Evolutionary conservation across 2,113 vertebrate genomes (phyloP).

Genomic region (Caranx melampygus): DNA sequence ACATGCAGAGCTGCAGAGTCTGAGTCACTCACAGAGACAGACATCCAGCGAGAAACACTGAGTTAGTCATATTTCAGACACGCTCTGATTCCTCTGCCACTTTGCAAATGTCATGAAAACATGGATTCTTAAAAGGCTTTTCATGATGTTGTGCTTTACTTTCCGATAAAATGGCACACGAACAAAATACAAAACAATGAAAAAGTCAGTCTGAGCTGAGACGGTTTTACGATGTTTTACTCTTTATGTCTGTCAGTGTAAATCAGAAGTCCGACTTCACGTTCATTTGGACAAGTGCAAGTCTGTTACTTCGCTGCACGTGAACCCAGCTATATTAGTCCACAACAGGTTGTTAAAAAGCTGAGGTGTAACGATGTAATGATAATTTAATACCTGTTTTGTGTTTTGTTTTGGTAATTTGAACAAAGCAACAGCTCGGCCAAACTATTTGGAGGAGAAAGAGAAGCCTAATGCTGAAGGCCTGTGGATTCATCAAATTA

Average conservation of each 20-base stretch:
- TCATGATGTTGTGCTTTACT: background rate
- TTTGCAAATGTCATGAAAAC: constrained; percentile 17
- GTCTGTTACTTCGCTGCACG: no score
- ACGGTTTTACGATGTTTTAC: background rate
- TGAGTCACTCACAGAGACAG: constrained; percentile 20
- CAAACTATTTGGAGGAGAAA: no score
- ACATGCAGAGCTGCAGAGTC: background rate
- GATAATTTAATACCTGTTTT: no score
- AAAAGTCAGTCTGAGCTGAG: background rate
- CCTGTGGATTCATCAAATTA: no score
- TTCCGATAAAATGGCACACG: constrained; percentile 4
- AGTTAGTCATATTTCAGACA: constrained; percentile 32
- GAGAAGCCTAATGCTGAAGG: no score
- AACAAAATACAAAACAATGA: constrained; percentile 7
- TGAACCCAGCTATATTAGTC: no score
- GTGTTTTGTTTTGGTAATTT: no score
- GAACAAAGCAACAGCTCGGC: no score
- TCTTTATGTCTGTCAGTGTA: background rate
- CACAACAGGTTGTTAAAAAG: no score
- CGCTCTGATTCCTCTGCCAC: constrained; percentile 18
- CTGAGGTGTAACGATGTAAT: no score
- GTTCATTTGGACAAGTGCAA: background rate
- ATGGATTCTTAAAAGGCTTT: background rate
- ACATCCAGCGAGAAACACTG: constrained; percentile 28
- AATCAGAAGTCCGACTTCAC: background rate